Evolutionary conservation across 2,888 invertebrate species (phyloP).

Genomic region (Molanna angustata): DNA sequence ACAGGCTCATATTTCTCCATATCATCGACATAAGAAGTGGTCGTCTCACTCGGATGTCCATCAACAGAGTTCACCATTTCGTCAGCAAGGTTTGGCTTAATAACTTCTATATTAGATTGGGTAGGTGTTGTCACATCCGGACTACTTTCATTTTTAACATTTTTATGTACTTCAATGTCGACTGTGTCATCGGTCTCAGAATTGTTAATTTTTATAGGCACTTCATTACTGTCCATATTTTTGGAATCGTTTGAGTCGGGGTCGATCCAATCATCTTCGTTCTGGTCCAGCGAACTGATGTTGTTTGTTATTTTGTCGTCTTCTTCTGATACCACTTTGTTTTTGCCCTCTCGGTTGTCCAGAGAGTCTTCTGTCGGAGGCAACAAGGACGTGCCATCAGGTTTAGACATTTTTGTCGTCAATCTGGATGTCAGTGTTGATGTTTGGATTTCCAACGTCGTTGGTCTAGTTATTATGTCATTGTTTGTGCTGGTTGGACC

Average conservation of each 20-base stretch:
- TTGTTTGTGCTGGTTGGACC: conserved; percentile 7
- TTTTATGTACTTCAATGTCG: conserved; percentile 7
- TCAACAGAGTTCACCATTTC: conserved; percentile 34
- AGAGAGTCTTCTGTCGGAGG: conserved; percentile 19
- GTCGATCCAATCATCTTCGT: conserved; percentile 23
- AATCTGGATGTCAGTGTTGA: background rate
- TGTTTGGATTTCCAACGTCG: conserved; percentile 14
- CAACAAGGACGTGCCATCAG: background rate
- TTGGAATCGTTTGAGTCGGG: conserved; percentile 25
- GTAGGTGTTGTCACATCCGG: conserved; percentile 9
- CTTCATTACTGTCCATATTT: conserved; percentile 27
- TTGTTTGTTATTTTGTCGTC: conserved; percentile 15
- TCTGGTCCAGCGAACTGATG: conserved; percentile 4
- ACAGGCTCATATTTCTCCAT: conserved; percentile 41
- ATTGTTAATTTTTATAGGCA: conserved; percentile 12
- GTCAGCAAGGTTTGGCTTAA: conserved; percentile 15
- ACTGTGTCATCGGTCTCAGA: conserved; percentile 14
- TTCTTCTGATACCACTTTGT: conserved; percentile 21
- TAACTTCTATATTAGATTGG: conserved; percentile 26
- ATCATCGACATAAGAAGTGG: conserved; percentile 41
- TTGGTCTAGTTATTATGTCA: conserved; percentile 14
- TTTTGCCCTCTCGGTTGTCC: conserved; percentile 25
- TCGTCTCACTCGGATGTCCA: conserved; percentile 42
- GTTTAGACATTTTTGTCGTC: background rate
- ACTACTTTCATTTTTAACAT: conserved; percentile 1